phyloP scores from a whole-genome alignment of 2,113 vertebrate species.

The Pygoscelis adeliae region DNA sequence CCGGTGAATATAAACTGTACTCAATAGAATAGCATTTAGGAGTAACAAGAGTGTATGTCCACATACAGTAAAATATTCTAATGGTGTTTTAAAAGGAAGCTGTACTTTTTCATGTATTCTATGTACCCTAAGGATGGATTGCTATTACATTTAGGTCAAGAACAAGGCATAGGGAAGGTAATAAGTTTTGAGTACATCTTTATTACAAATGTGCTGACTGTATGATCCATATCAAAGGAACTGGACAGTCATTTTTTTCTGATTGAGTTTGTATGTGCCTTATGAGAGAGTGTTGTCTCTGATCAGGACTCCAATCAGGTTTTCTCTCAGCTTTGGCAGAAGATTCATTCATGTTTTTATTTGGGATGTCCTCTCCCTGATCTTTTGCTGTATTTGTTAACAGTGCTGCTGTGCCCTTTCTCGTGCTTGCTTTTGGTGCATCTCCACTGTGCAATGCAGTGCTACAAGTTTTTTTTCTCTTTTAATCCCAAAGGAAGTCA shows the following conservation, averaged over 20 bases:
- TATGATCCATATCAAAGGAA: slow-evolving; percentile 38
- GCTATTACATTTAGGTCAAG: slow-evolving; percentile 73
- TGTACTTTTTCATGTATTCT: slow-evolving; percentile 73
- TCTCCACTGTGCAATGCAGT: not conserved
- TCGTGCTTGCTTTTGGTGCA: not conserved
- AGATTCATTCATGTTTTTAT: slow-evolving; percentile 43
- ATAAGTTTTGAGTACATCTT: slow-evolving; percentile 65
- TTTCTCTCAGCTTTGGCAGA: slow-evolving; percentile 35
- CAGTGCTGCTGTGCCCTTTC: slow-evolving; percentile 26
- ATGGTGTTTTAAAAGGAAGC: slow-evolving; percentile 75
- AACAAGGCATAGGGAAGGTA: slow-evolving; percentile 60
- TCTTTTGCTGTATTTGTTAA: not conserved
- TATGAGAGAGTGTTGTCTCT: slow-evolving; percentile 5
- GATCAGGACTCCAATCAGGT: slow-evolving; percentile 9
- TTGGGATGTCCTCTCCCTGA: not conserved
- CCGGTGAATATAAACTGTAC: slow-evolving; percentile 83
- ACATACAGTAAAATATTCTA: slow-evolving; percentile 80
- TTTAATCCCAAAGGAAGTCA: slow-evolving; percentile 35
- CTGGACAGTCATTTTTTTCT: slow-evolving; percentile 5
- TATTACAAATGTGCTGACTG: slow-evolving; percentile 51
- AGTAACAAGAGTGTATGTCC: slow-evolving; percentile 82
- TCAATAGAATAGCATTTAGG: slow-evolving; percentile 79
- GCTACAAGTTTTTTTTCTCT: not conserved
- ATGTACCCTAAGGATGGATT: slow-evolving; percentile 72
- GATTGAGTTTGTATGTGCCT: slow-evolving; percentile 24